These are phyloP conservation scores for Limnephilus marmoratus DNA, from an alignment of 2,888 invertebrate species.

Conservation along the genomic window DNA sequence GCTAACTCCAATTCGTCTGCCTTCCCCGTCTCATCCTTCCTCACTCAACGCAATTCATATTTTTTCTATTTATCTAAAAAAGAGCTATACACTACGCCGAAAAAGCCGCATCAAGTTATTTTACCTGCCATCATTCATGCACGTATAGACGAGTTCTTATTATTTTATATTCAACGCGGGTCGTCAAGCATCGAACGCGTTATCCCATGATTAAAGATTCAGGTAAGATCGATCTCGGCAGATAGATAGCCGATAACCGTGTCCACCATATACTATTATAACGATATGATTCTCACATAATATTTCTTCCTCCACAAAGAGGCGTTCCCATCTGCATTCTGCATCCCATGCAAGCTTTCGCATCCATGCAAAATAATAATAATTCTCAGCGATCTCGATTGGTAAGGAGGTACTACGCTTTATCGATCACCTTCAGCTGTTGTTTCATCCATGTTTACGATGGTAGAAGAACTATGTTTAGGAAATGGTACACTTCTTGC, in stretches of 20 bases:
- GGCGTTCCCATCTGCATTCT: conserved; percentile 19
- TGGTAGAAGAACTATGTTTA: neutral
- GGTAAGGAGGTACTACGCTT: neutral
- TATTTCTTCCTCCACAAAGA: neutral
- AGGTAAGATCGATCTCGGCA: conserved; percentile 2
- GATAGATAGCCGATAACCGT: neutral
- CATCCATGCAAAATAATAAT: conserved; percentile 29
- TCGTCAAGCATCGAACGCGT: conserved; percentile 15
- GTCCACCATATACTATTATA: neutral
- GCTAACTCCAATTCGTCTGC: neutral
- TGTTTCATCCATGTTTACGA: neutral
- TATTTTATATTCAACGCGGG: neutral
- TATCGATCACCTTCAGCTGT: conserved; percentile 16
- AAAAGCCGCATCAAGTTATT: neutral
- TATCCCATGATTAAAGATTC: neutral
- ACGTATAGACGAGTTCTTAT: neutral
- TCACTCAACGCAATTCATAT: neutral
- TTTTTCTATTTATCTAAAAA: neutral
- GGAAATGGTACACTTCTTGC: neutral
- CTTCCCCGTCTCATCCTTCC: neutral
- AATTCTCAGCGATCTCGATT: conserved; percentile 26
- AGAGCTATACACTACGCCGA: neutral
- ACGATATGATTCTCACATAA: neutral
- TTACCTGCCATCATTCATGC: neutral
- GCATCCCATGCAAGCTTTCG: conserved; percentile 13